Evolutionary conservation across 2,113 vertebrate genomes (phyloP).

Genomic region (Hyaena hyaena): DNA sequence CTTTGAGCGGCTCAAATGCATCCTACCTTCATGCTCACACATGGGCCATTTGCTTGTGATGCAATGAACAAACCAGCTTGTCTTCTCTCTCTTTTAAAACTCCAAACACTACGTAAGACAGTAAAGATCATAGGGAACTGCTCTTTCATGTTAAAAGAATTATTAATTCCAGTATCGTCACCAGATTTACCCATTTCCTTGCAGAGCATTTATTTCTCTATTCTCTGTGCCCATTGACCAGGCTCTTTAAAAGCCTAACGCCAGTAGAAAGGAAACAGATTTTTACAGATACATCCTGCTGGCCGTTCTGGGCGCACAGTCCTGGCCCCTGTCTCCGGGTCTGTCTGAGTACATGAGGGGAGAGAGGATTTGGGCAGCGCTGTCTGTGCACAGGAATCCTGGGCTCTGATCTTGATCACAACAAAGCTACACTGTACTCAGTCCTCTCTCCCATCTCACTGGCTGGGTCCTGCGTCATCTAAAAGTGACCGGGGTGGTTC

Average conservation of each 20-base stretch:
- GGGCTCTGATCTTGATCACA: neutral
- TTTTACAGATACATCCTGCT: slow-evolving; percentile 42
- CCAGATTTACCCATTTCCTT: slow-evolving; percentile 67
- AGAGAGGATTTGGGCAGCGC: neutral
- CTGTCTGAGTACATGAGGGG: neutral
- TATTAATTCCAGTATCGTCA: slow-evolving; percentile 44
- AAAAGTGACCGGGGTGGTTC: neutral
- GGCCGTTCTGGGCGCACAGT: neutral
- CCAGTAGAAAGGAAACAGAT: slow-evolving; percentile 19
- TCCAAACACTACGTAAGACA: slow-evolving; percentile 46
- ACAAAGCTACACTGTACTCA: neutral
- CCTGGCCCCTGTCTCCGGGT: neutral
- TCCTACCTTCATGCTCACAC: slow-evolving; percentile 57
- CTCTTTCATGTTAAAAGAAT: slow-evolving; percentile 70
- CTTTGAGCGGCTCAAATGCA: slow-evolving; percentile 30
- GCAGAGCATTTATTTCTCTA: slow-evolving; percentile 67
- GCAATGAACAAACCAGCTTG: neutral
- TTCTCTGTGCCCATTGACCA: slow-evolving; percentile 50
- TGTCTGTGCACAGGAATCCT: neutral
- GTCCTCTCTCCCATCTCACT: neutral
- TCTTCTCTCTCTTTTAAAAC: neutral
- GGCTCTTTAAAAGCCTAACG: slow-evolving; percentile 39
- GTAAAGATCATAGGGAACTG: slow-evolving; percentile 67
- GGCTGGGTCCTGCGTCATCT: neutral
- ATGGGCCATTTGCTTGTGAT: slow-evolving; percentile 49